Evolutionary conservation across 2,888 invertebrate species (phyloP), one percentile per base, ranked within the genome.

Genomic region (Arge pagana): DNA sequence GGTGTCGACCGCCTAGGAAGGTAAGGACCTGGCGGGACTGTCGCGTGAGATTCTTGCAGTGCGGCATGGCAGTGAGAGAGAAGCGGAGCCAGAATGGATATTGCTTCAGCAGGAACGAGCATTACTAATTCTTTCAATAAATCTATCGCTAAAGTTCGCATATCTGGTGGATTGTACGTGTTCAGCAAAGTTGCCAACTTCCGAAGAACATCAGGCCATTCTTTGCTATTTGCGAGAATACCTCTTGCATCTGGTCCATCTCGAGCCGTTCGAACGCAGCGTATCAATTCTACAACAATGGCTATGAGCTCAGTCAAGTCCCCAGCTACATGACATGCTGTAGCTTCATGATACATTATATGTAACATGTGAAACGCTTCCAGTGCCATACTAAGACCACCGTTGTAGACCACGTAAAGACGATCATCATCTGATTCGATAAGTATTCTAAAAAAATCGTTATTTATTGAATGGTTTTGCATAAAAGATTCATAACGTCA

Each of bases 311-410:
- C 92, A 26, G 91, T 84, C 50, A 96, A 81, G 75, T 96, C 96
- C 3, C 85, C 86, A 0, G 87, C 86, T 11, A 91, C 89, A 72
- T 91, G 90, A 68, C 90, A 92, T 0, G 92, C 92, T 6, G 94
- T 93, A 10, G 94, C 94, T 77, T 96, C 95, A 66, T 94, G 93
- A 74, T 94, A 90, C 87, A 96, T 94, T 62, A 92, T 88, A 80
- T 95, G 94, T 55, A 96, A 80, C 58, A 93, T 93, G 78, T 90
- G 90, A 67, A 95, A 84, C 19, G 93, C 92, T 85, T 94, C 81
- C 35, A 82, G 81, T 45, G 79, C 78, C 79, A 80, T 79, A 54
- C 78, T 67, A 58, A 96, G 80, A 19, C 95, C 96, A 37, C 91
- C 90, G 67, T 94, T 92, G 68, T 90, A 93, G n/a, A 95, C 88